A percentile compares a stretch with the other conserved stretches of the same genome.
These are phyloP conservation scores for Dryobotodes eremita DNA, from an alignment of 2,888 invertebrate genomes.

Conservation along the genomic window DNA sequence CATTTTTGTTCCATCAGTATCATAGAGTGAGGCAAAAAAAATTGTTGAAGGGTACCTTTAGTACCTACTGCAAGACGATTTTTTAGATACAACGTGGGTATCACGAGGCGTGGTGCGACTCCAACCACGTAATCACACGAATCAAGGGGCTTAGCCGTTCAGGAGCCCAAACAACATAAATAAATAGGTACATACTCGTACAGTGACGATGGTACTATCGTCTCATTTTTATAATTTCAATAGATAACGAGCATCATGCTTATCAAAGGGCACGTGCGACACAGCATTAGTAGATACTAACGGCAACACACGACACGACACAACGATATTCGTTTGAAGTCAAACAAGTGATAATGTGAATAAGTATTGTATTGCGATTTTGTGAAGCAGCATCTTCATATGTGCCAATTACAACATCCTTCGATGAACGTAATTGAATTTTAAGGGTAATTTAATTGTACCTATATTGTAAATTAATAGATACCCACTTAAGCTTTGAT, in stretches of 20 bases:
- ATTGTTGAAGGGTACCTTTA: neutral
- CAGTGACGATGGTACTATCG: neutral
- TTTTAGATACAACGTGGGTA: neutral
- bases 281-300: neutral
- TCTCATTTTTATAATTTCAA: neutral
- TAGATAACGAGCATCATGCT: constrained; percentile 10
- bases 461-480: neutral
- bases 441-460: neutral
- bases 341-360: neutral
- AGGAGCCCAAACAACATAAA: constrained; percentile 14
- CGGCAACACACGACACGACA: neutral
- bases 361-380: neutral
- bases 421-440: neutral
- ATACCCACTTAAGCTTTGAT: no score
- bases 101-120: neutral
- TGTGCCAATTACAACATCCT: neutral
- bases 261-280: constrained; percentile 17
- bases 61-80: neutral
- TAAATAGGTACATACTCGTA: neutral
- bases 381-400: neutral
- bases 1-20: neutral
- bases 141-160: constrained; percentile 19
- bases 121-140: neutral
- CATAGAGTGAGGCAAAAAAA: neutral
- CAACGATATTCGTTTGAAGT: no score